phyloP scores from a whole-genome alignment of 2,888 invertebrate species.

The Acanthacorydalis orientalis region DNA sequence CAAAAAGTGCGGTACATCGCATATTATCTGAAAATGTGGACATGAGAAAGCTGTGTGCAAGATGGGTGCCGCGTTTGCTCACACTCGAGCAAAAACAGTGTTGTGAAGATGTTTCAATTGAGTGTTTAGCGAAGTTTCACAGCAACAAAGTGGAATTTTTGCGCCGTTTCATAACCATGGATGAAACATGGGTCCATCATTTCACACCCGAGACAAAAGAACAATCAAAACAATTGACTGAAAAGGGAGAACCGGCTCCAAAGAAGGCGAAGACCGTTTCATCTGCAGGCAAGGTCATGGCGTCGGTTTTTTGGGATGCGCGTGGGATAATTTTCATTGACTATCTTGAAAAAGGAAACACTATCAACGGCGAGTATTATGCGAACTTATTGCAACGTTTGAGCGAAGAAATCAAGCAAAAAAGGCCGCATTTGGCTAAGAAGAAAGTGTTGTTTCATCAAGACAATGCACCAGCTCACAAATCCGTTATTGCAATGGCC shows the following conservation, averaged over 20 bases:
- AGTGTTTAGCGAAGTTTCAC: slow-evolving; percentile 8
- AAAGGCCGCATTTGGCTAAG: slow-evolving; percentile 9
- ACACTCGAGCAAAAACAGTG: slow-evolving; percentile 10
- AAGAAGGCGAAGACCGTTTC: slow-evolving; percentile 10
- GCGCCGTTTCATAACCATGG: slow-evolving; percentile 14
- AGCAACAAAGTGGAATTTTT: slow-evolving; percentile 12
- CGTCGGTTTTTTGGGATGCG: slow-evolving; percentile 12
- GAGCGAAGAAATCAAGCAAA: slow-evolving; percentile 8
- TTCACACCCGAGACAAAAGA: slow-evolving; percentile 12
- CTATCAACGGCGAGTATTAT: slow-evolving; percentile 9
- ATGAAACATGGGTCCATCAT: slow-evolving; percentile 14
- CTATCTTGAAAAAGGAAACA: slow-evolving; percentile 9
- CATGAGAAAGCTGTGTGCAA: slow-evolving; percentile 13
- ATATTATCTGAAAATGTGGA: slow-evolving; percentile 11
- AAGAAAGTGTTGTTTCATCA: slow-evolving; percentile 12
- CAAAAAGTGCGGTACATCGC: neutral
- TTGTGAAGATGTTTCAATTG: slow-evolving; percentile 8
- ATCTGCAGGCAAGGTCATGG: slow-evolving; percentile 12
- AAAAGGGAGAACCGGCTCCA: slow-evolving; percentile 9
- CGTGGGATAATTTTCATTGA: slow-evolving; percentile 7
- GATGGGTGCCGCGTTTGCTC: slow-evolving; percentile 14
- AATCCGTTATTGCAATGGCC: neutral
- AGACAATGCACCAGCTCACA: slow-evolving; percentile 10
- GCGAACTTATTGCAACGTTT: slow-evolving; percentile 5
- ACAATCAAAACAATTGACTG: slow-evolving; percentile 9